Evolutionary conservation across 2,888 invertebrate species (phyloP).

Genomic region (Aphodius sticticus): DNA sequence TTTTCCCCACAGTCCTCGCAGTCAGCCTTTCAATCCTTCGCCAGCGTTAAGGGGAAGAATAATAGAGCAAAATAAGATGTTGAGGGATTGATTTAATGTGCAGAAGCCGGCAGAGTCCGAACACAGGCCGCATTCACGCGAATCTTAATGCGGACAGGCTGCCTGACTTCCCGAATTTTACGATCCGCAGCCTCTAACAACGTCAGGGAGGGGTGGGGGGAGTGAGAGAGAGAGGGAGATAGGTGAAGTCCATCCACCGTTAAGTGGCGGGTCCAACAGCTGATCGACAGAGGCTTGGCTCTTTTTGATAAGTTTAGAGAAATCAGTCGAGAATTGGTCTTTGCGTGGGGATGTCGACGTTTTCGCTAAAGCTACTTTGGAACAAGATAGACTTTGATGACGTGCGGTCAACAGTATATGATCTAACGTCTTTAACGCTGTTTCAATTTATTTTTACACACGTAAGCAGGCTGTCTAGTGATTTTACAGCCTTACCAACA

Average conservation of each 20-base stretch:
- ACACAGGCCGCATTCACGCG: background rate
- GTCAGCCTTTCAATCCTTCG: background rate
- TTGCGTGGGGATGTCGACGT: too few relatives aligned
- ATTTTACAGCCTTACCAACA: too few relatives aligned
- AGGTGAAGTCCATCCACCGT: background rate
- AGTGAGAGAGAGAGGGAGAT: background rate
- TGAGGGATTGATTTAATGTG: background rate
- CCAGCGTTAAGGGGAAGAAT: background rate
- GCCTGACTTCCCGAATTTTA: background rate
- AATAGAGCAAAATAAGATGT: slow-evolving; percentile 4
- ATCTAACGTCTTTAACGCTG: too few relatives aligned
- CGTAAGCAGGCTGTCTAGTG: too few relatives aligned
- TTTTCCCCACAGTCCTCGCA: background rate
- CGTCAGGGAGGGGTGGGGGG: background rate
- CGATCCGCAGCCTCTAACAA: background rate
- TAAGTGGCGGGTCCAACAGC: too few relatives aligned
- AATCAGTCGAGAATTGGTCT: too few relatives aligned
- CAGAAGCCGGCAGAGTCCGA: background rate
- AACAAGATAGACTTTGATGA: too few relatives aligned
- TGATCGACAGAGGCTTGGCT: too few relatives aligned
- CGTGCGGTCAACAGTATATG: too few relatives aligned
- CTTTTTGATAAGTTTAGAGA: too few relatives aligned
- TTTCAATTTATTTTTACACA: too few relatives aligned
- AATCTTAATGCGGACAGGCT: slow-evolving; percentile 4
- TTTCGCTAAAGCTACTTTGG: too few relatives aligned